Conservation (phyloP, 2,797 vertebrate genomes). For the Adrianichthys oophorus region DNA sequence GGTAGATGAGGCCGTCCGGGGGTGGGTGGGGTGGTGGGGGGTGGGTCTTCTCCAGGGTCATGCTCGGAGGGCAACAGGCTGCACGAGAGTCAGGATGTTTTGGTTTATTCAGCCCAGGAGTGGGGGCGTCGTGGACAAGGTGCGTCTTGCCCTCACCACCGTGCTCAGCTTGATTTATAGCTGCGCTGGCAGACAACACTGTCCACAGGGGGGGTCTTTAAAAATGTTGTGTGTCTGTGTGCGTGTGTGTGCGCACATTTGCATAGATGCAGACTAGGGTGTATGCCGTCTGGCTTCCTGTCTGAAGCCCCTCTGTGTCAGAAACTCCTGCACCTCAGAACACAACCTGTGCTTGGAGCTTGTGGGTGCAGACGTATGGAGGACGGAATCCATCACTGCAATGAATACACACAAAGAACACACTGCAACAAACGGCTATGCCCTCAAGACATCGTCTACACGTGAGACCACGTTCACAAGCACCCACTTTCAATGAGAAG, state of each 20-base stretch:
- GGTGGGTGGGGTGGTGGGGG: constrained; percentile 29
- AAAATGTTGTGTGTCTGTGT: constrained; percentile 54
- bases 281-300: constrained; percentile 14
- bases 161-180: constrained; percentile 83
- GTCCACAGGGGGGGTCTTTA: constrained; percentile 85
- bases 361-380: constrained; percentile 47
- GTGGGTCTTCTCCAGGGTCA: constrained; percentile 63
- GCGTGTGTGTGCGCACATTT: constrained; percentile 13
- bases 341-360: constrained; percentile 57
- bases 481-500: too few relatives aligned
- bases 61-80: constrained; percentile 75
- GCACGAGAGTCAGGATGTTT: constrained; percentile 88
- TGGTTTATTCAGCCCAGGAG: constrained; percentile 87
- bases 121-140: constrained; percentile 84
- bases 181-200: constrained; percentile 79
- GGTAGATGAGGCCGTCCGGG: constrained; percentile 27
- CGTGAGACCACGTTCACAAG: background rate
- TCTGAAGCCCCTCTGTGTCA: constrained; percentile 3
- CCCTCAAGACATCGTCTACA: constrained; percentile 8
- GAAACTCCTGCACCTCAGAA: too few relatives aligned
- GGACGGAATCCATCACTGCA: constrained; percentile 36
- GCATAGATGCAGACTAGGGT: constrained; percentile 24
- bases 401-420: constrained; percentile 54
- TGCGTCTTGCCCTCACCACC: constrained; percentile 84
- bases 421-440: constrained; percentile 16